Percentiles rank a stretch among this genome's conserved stretches.
phyloP scores from a whole-genome alignment of 2,888 invertebrate species.

The Napeogenes inachia region DNA sequence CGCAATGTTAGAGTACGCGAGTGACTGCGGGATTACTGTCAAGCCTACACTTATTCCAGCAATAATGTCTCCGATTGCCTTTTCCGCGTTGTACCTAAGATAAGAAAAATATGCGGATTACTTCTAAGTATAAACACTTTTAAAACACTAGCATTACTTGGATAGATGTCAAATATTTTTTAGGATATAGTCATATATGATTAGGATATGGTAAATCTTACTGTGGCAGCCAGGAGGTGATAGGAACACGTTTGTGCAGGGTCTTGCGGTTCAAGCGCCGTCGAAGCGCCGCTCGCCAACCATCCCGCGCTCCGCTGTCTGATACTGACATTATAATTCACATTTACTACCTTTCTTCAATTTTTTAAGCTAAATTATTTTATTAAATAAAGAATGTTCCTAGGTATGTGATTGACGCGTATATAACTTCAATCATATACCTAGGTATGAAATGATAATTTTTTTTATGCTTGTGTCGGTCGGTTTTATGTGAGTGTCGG shows the following conservation, averaged over 20 bases:
- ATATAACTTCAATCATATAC: too few species aligned
- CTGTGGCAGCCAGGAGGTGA: conserved; percentile 86
- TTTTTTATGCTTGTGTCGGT: too few species aligned
- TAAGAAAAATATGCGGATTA: neutral
- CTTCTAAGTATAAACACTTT: neutral
- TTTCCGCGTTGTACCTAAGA: conserved; percentile 79
- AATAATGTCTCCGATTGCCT: conserved; percentile 90
- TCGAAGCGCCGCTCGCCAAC: conserved; percentile 61
- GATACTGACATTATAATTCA: conserved; percentile 58
- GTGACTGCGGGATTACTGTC: conserved; percentile 94
- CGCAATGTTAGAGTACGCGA: conserved; percentile 89
- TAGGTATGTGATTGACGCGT: neutral
- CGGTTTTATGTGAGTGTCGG: too few species aligned
- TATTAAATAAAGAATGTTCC: neutral
- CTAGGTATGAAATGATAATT: too few species aligned
- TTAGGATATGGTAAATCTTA: conserved; percentile 33
- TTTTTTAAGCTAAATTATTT: neutral
- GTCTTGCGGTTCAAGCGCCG: conserved; percentile 82
- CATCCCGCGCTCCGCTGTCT: conserved; percentile 53
- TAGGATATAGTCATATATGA: neutral
- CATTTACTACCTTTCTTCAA: neutral
- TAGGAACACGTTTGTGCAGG: conserved; percentile 84
- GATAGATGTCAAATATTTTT: too few species aligned
- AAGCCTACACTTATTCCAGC: conserved; percentile 95
- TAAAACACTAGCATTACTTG: too few species aligned